Evolutionary conservation across 2,797 vertebrate species (phyloP).

Genomic region (Corythornis leucogaster): DNA sequence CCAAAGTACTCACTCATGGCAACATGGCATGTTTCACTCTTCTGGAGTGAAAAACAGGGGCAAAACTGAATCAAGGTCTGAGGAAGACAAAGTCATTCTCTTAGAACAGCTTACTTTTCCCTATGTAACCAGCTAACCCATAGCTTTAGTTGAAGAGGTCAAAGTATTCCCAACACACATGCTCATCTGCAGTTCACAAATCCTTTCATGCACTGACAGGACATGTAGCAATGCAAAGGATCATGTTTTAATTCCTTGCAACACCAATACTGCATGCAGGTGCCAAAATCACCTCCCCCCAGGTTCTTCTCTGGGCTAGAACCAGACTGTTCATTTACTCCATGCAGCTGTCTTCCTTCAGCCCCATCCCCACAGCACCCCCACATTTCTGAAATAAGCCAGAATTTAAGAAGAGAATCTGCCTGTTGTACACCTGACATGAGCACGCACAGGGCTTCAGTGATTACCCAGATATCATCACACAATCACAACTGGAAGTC

Average conservation of each 20-base stretch:
- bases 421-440: neutral
- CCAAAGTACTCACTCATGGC: neutral
- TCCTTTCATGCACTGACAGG: neutral
- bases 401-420: neutral
- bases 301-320: neutral
- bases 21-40: neutral
- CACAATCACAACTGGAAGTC: neutral
- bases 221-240: neutral
- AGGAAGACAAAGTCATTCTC: neutral
- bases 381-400: neutral
- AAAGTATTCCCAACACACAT: neutral
- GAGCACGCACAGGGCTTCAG: neutral
- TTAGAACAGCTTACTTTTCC: neutral
- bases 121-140: neutral
- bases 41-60: too few relatives aligned
- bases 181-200: neutral
- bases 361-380: neutral
- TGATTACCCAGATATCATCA: neutral
- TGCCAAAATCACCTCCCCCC: neutral
- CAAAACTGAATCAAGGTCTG: neutral
- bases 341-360: rapidly evolving
- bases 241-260: neutral
- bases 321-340: neutral
- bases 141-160: neutral
- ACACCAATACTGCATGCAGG: neutral